phyloP scores from a whole-genome alignment of 1,140 invertebrate genomes.

The Trichogramma pretiosum region DNA sequence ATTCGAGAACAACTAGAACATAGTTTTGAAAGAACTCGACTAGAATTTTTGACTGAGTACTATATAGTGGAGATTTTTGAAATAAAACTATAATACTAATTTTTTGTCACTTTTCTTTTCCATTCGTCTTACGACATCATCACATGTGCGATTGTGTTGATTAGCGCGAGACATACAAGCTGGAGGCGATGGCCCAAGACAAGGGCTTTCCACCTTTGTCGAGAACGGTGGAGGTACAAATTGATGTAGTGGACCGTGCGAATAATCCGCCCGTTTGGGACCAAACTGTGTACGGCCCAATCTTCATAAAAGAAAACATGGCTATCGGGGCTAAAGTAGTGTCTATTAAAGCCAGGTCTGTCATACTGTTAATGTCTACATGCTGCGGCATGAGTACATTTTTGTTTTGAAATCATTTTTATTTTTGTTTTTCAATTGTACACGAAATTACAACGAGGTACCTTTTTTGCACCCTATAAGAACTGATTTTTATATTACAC shows the following conservation, averaged over 20 bases:
- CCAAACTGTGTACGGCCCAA: constrained; percentile 88
- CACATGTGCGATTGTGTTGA: constrained; percentile 38
- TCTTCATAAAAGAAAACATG: constrained; percentile 94
- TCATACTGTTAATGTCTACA: constrained; percentile 49
- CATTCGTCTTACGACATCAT: constrained; percentile 41
- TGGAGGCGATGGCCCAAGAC: constrained; percentile 94
- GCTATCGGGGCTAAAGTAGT: constrained; percentile 92
- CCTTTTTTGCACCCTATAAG: too few relatives aligned
- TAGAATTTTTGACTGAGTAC: too few relatives aligned
- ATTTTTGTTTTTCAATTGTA: too few relatives aligned
- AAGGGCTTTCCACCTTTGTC: constrained; percentile 88
- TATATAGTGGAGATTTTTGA: too few relatives aligned
- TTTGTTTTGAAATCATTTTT: too few relatives aligned
- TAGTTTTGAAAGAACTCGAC: too few relatives aligned
- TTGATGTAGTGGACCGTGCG: constrained; percentile 93
- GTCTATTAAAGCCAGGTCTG: constrained; percentile 95
- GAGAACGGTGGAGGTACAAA: constrained; percentile 90
- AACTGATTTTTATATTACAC: too few relatives aligned
- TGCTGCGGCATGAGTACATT: constrained; percentile 42
- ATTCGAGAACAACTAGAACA: too few relatives aligned
- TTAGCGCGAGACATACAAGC: constrained; percentile 92
- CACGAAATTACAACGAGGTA: too few relatives aligned
- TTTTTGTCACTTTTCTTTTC: constrained; percentile 56
- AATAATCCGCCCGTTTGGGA: constrained; percentile 97
- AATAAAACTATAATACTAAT: constrained; percentile 55